Evolutionary conservation across 2,797 vertebrate genomes (phyloP), one percentile per base, ranked within the genome.

Genomic region (Oryzias sinensis): DNA sequence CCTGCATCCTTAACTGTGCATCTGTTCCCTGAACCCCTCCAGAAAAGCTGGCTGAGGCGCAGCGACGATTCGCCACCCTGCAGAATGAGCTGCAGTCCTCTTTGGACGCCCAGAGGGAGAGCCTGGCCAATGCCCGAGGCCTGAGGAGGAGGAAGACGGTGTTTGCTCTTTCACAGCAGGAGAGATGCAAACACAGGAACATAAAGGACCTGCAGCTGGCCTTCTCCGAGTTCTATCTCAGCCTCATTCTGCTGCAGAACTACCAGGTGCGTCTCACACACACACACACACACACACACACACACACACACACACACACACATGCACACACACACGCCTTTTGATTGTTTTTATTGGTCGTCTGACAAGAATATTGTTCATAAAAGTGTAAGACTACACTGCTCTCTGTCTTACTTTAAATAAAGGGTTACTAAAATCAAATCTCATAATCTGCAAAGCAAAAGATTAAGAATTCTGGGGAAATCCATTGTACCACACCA

Each of bases 141-240:
- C 90, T 97, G 77, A 90, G 90, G 45, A 93, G 93, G 68, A 92
- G 94, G 59, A 98, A 94, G 86, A 94, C 91, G 0, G 96, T 99
- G 80, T 98, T 99, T 72, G 95, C 95, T 67, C 91, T 99, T 76
- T 98, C 97, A 6, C 96, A 99, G 3, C 87, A 99, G 83, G 96
- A 99, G 74, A 91, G 97, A 44, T 96, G 95, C 72, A 96, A 98
- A 72, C 94, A 98, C 61, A 92, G 97, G 72, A 99, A 99, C 77
- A 96, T 99, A 74, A 92, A 94, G 84, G 97, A 99, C 87, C 93
- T 99, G 86, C 97, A 99, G 92, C 78, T 99, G 92, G 97, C 97
- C 90, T 99, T 98, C 91, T 98, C 96, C 0, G 97, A 99, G 95
- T 98, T 99, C 93, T 99, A 99, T 95, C 96, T 99, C 92, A 98